Evolutionary conservation across 1,140 invertebrate species (phyloP), one percentile per base, ranked within the genome.

Genomic region (Aporrectodea caliginosa): DNA sequence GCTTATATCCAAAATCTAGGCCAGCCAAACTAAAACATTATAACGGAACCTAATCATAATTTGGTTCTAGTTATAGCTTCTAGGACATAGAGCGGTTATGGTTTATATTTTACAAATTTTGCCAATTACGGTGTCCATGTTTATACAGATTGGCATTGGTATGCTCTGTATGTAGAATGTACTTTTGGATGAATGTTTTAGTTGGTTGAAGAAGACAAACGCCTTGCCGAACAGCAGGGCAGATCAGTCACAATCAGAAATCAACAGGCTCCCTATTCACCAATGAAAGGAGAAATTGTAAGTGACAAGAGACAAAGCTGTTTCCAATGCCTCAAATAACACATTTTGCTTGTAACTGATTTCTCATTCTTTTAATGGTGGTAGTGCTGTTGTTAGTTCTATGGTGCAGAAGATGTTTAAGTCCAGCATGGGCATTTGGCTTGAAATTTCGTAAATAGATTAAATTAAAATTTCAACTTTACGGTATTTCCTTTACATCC

Each of bases 181-280:
- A 33, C 1, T 73, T 73, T 73, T 73, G 22, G 1, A 16, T 73
- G n/a, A 27, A 33, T 74, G 22, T n/a, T n/a, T n/a, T 32, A 74
- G 73, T 74, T 74, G 34, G 34, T 33, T 31, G 73, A 74, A 32
- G 73, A 74, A 16, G 73, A 74, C 34, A 74, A 33, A 33, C 73
- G 73, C 22, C 27, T 33, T n/a, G 73, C 73, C 31, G 73, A 74
- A n/a, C 29, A 33, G 33, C 73, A 74, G 16, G 73, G 73, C 22
- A 30, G 73, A 31, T 29, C 73, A 2, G 34, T 74, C 16, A 74
- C 31, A 74, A 74, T 33, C 73, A 74, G n/a, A 33, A 74, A 33
- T 22, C 43, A 58, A 58, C 43, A 58, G 43, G 22, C 43, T 22
- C n/a, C n/a, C n/a, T 58, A 58, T 58, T 12, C 43, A 12, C 43